Evolutionary conservation across 2,113 vertebrate species (phyloP), one percentile per base, ranked within the genome.

Genomic region (Anolis sagrei): DNA sequence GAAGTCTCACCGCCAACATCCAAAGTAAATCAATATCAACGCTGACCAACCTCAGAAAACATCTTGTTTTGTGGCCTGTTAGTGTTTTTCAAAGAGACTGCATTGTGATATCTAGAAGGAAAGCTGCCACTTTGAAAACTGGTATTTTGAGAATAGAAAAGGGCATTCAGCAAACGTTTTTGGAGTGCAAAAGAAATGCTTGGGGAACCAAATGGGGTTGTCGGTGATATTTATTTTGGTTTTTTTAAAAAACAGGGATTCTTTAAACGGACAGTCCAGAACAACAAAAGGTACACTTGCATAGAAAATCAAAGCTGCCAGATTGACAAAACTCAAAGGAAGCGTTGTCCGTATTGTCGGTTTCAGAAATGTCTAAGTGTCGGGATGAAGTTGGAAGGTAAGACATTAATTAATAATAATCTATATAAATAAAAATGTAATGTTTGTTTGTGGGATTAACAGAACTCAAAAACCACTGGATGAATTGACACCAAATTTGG

Each of bases 231-330:
- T 95, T 96, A 29, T 97, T 96, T 96, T 64, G 2, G 2, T 4
- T 44, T 44, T 89, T 58, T 58, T 58, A 19, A 58, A 58, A 58
- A 58, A 51, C 93, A 99, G 98, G 99, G 99, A 18, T 99, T 99
- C 97, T 99, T 99, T 97, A 99, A 99, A 95, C 97, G 99, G 95
- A 99, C 99, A 75, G 99, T 99, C 93, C 99, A 99, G 96, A 99
- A 99, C 97, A 99, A 99, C 95, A 99, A 99, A 95, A 98, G 98
- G 96, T 99, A 99, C 97, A 99, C 99, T 13, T 99, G 99, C 92
- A 99, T 99, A 96, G 99, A 99, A 96, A 99, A 98, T 95, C 99
- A 99, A 97, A 99, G 97, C 95, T 99, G 99, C 96, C 98, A 98
- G 95, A 99, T 99, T 95, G 99, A 99, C 97, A 99, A 99, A 95